Conservation (phyloP, 2,113 vertebrate species). For the Diadophis punctatus region DNA sequence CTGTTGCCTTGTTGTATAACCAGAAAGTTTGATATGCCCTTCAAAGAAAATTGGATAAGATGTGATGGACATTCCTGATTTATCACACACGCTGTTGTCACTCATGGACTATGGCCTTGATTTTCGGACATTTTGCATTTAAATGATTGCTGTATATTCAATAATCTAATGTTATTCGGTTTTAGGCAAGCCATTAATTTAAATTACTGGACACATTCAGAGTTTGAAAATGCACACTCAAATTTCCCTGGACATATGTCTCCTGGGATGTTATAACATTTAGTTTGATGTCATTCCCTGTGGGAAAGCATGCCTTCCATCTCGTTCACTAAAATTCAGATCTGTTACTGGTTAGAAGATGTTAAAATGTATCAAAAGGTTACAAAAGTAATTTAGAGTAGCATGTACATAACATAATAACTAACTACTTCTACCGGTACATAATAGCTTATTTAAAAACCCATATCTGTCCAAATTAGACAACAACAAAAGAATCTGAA, state of each 20-base stretch:
- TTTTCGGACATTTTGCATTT: neutral
- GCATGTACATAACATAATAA: neutral
- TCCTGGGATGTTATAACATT: neutral
- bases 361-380: neutral
- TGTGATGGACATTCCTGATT: conserved; percentile 5
- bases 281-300: neutral
- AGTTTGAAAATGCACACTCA: neutral
- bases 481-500: neutral
- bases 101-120: neutral
- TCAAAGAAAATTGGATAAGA: neutral
- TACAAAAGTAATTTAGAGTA: neutral
- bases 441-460: neutral
- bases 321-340: neutral
- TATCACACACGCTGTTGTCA: neutral
- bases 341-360: neutral
- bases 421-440: neutral
- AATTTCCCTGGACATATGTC: neutral
- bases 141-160: neutral
- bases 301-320: neutral
- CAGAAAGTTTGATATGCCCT: neutral
- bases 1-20: neutral
- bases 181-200: neutral
- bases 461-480: neutral
- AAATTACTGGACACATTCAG: neutral
- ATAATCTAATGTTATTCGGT: neutral